Evolutionary conservation across 1,140 invertebrate genomes (phyloP), one percentile per base, ranked within the genome.

Genomic region (Carposina sasakii): DNA sequence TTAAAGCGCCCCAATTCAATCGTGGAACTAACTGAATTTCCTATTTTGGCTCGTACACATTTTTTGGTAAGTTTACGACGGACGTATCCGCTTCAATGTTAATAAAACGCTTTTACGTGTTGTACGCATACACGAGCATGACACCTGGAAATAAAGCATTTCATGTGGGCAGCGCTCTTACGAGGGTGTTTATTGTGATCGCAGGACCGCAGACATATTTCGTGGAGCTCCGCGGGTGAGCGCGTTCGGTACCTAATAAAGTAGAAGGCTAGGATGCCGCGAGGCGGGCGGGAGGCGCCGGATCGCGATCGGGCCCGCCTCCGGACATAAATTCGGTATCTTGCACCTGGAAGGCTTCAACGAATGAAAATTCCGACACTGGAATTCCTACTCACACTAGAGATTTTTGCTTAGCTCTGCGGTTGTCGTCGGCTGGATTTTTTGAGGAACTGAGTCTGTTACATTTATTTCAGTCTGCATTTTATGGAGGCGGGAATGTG

Each of bases 401-500:
- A 77, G 64, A 78, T 72, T 81, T 74, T 70, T 62, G 65, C 69
- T 69, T 63, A 79, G 74, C 60, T 71, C 62, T 72, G 71, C 68
- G 76, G 74, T 73, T 71, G 75, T 71, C 66, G 75, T 68, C 63
- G 59, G 55, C 48, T 39, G 64, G 60, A 67, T 76, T 76, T 81
- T 81, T 77, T 67, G 72, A 76, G 71, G 70, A 68, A 74, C 63
- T 51, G 55, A 71, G 53, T 78, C 66, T 67, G 70, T 73, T 72
- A 76, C 73, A 63, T 77, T 75, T 76, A 77, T 77, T 77, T 75
- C 69, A 69, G 67, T 64, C 68, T 73, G 71, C 67, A 69, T 78
- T 76, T 81, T 81, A 77, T 74, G 68, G 66, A 71, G 68, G 70
- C 65, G 71, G 75, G 69, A 77, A 77, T 74, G 72, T 77, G 63